Evolutionary conservation across 2,113 vertebrate species (phyloP).

Genomic region (Menidia beryllina): DNA sequence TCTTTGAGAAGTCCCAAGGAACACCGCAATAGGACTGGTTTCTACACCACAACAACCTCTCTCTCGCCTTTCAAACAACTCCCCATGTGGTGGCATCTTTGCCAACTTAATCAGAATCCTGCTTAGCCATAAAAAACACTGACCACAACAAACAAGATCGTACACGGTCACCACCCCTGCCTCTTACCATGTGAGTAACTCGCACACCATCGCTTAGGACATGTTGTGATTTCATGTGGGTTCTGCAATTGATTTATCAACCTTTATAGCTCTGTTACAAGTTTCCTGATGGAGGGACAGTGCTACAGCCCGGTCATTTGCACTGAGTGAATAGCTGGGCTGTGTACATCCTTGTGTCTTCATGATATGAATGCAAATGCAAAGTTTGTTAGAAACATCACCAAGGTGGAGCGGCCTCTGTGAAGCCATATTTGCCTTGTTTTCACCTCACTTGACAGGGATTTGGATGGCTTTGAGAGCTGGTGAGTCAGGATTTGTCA

Average conservation of each 20-base stretch:
- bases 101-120: constrained; percentile 75
- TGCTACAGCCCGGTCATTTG: too few relatives aligned
- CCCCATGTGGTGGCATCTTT: constrained; percentile 62
- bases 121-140: constrained; percentile 47
- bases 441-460: constrained; percentile 42
- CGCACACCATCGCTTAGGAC: constrained; percentile 1
- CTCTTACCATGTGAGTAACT: constrained; percentile 27
- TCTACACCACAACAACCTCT: constrained; percentile 74
- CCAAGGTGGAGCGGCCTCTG: constrained; percentile 56
- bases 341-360: constrained; percentile 41
- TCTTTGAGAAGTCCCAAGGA: constrained; percentile 76
- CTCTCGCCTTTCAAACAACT: constrained; percentile 76
- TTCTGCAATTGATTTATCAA: constrained; percentile 40
- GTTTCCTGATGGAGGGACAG: constrained; percentile 1
- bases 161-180: constrained; percentile 43
- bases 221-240: constrained; percentile 36
- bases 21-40: constrained; percentile 67
- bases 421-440: constrained; percentile 56
- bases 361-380: constrained; percentile 45
- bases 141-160: constrained; percentile 61
- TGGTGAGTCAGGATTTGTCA: constrained; percentile 56
- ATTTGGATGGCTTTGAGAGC: constrained; percentile 13
- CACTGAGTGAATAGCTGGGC: too few relatives aligned
- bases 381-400: constrained; percentile 35
- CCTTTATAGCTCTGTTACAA: constrained; percentile 11